Evolutionary conservation across 2,888 invertebrate species (phyloP), one percentile per base, ranked within the genome.

Genomic region (Coenonympha arcania): DNA sequence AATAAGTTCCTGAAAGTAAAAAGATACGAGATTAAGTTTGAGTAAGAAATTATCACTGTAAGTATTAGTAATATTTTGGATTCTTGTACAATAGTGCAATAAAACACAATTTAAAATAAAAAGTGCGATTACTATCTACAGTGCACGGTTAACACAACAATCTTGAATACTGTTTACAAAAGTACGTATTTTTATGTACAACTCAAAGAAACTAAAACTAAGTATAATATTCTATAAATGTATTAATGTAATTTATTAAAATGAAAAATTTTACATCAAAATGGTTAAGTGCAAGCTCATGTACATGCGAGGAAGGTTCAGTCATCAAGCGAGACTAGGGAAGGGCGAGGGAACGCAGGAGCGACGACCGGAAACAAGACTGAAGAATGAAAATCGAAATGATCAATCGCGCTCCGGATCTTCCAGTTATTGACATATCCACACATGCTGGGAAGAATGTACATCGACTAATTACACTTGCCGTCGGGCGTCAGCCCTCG

Each of bases 401-500:
- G 66, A 68, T n/a, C n/a, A n/a, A n/a, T 69, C 66, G 69, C 66
- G 70, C 65, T 70, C 61, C 68, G 64, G 63, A 58, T 76, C 76
- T 76, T 79, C 78, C 64, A 58, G 73, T 73, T 73, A 75, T 71
- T 70, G 71, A 75, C 76, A 69, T 63, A 73, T 74, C 76, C 71
- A 72, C 44, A 65, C 84, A 84, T 83, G 84, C 84, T 77, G 75
- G 69, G 68, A 71, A 68, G 69, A 64, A 75, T 79, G 77, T 76
- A 79, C 76, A 82, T 76, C 70, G 76, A 76, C 79, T 81, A 81
- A 71, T 72, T 73, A 77, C 70, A 69, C 70, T 73, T 69, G 75
- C 76, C 76, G 76, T 76, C 72, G 65, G 74, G 57, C 61, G 59
- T 69, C 66, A 69, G 71, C 71, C 66, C 63, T 72, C 71, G 65